Base-by-base conservation (phyloP, 2,113 vertebrate species). In the Lophura nycthemera region DNA sequence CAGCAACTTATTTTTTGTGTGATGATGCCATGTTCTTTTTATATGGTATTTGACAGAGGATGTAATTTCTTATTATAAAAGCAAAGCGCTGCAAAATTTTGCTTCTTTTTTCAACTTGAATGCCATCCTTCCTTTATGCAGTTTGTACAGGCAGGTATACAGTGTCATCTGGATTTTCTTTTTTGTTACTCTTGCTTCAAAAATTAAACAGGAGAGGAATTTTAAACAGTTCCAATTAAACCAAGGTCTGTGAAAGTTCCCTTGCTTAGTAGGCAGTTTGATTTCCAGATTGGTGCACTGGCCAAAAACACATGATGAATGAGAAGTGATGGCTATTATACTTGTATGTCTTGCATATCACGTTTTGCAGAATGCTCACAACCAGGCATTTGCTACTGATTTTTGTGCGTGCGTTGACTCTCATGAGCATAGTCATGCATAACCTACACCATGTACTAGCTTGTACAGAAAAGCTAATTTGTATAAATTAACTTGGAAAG, bases 201-300 rank as follows among this genome's bases (percentile, higher is more conserved):
- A 89, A 90, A 76, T 91, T 76, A 90, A 75, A 76, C 14, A 38
- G 20, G 20, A 72, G 42, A 63, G 24, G 50, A 73, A 63, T 84
- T 64, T 86, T 84, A 79, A 88, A 71, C 34, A n/a, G 36, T 75
- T 93, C 65, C 24, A 34, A 18, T 96, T 77, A 84, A 74, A n/a
- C 60, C 34, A 74, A 69, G 32, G 40, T 65, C 76, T 95, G 40
- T 86, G 72, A 63, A 61, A 40, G 2, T 72, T 48, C 72, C 30
- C 66, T 7, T 81, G 61, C 65, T 64, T 56, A 13, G 25, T 61
- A 70, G 86, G 47, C 79, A 84, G 52, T 59, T 83, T 86, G 25
- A 9, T 43, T 71, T 89, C 22, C 16, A 54, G 27, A 54, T 54
- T 54, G 52, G 52, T 54, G 29, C 27, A 16, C 52, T 54, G 52